Base-by-base conservation (phyloP, 1,140 invertebrate species). In the Lucilia cuprina region DNA sequence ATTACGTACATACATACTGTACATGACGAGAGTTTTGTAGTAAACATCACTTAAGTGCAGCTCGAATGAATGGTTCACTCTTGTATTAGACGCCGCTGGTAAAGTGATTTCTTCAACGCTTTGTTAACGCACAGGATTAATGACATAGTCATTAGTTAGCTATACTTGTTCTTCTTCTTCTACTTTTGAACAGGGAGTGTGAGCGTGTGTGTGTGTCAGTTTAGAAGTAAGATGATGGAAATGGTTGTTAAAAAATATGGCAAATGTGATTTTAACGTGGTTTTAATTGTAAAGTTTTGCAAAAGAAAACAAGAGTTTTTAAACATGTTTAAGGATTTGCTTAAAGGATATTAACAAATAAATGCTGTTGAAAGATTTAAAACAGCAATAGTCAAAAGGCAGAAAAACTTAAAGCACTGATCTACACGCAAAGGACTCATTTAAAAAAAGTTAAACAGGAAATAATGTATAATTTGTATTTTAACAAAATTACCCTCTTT, bases 41-140 rank as follows among this genome's bases (percentile, higher is more conserved):
- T 9, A 12, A 21, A 10, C 65, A 21, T 70, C 65, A 70, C 19
- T 70, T 70, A 70, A 70, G 65, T 70, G 65, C 21, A 21, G 65
- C 10, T 70, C 65, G 65, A 70, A 70, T 60, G 55, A 60, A 60
- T 83, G 78, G 84, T 83, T 7, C 19, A 25, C 65, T 70, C n/a
- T 70, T 77, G 83, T 75, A 49, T 85, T 65, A 74, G 87, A 83
- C 87, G 88, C 88, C 88, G 88, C 87, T 89, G 88, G 88, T 89
- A 89, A 89, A 89, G 88, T 89, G 88, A 89, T 89, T 89, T 89
- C 88, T 89, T 89, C 88, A 89, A 89, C 88, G 88, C 88, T 89
- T 89, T 89, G 88, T 89, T 89, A 89, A 87, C 88, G 87, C 88
- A 88, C 83, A 87, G 88, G 88, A 89, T 89, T 89, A 86, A 89